Evolutionary conservation across 2,888 invertebrate genomes (phyloP).

Genomic region (Mimachlamys varia): DNA sequence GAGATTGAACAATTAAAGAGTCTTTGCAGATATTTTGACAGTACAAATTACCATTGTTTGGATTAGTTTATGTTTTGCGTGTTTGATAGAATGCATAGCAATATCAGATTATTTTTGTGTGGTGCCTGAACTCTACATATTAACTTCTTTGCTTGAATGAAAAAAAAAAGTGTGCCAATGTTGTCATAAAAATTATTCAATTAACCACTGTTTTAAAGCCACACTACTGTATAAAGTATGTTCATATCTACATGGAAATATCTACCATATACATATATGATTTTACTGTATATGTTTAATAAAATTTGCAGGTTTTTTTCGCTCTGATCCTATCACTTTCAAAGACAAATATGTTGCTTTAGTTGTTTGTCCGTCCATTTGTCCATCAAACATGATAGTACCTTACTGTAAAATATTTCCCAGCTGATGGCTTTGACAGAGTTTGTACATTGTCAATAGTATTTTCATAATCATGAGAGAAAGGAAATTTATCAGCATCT

Average conservation of each 20-base stretch:
- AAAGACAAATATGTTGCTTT: neutral
- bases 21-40: too few relatives aligned
- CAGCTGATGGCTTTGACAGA: neutral
- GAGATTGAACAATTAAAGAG: too few relatives aligned
- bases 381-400: neutral
- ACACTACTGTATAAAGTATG: neutral
- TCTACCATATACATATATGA: neutral
- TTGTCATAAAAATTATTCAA: too few relatives aligned
- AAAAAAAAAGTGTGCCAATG: too few relatives aligned
- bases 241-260: neutral
- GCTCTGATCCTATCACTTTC: neutral
- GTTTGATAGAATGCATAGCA: neutral
- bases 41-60: too few relatives aligned
- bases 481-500: neutral
- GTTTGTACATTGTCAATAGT: neutral
- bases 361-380: constrained; percentile 5
- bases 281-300: neutral
- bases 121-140: too few relatives aligned
- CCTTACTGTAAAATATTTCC: neutral
- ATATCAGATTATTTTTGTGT: neutral
- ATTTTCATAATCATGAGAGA: constrained; percentile 24
- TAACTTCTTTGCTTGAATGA: too few relatives aligned
- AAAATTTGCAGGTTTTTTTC: neutral
- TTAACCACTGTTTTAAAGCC: neutral
- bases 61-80: too few relatives aligned